These are phyloP conservation scores for Callionymus lyra DNA, from an alignment of 2,113 vertebrate species.

Conservation along the genomic window DNA sequence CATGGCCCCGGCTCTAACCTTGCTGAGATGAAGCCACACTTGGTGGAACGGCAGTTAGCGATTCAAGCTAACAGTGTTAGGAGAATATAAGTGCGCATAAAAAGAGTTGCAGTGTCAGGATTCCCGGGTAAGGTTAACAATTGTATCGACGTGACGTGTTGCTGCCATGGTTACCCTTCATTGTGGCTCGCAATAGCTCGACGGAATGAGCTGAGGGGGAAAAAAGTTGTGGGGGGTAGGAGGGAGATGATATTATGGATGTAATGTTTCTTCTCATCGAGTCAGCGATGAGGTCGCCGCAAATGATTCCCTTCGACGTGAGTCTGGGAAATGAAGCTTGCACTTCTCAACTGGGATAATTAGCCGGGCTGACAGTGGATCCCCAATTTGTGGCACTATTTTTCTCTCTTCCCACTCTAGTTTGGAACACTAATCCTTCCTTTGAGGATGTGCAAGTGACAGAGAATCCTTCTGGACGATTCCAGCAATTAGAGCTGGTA, in stretches of 20 bases:
- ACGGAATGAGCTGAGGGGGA: slow-evolving; percentile 32
- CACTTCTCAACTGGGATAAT: slow-evolving; percentile 62
- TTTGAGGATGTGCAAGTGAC: slow-evolving; percentile 50
- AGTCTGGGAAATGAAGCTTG: slow-evolving; percentile 60
- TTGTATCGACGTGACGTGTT: slow-evolving; percentile 19
- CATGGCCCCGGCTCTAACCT: slow-evolving; percentile 35
- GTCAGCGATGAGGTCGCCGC: slow-evolving; percentile 56
- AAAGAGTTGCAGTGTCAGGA: too few relatives aligned
- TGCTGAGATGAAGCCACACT: slow-evolving; percentile 10
- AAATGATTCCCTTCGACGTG: slow-evolving; percentile 58
- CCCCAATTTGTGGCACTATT: slow-evolving; percentile 34
- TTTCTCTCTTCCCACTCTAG: slow-evolving; percentile 14
- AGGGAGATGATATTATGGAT: slow-evolving; percentile 33
- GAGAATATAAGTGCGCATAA: too few relatives aligned
- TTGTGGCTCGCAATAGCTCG: slow-evolving; percentile 29
- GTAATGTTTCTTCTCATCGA: slow-evolving; percentile 63
- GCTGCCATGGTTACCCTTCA: slow-evolving; percentile 10
- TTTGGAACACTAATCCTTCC: slow-evolving; percentile 58
- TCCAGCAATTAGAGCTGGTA: slow-evolving; percentile 49
- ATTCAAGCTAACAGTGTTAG: too few relatives aligned
- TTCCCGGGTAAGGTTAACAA: too few relatives aligned
- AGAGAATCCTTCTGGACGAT: slow-evolving; percentile 44
- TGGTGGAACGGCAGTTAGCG: too few relatives aligned
- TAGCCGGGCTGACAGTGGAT: slow-evolving; percentile 58
- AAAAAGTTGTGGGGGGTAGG: slow-evolving; percentile 4